Base-by-base conservation (phyloP, 2,113 vertebrate species). In the Synchiropus splendidus region DNA sequence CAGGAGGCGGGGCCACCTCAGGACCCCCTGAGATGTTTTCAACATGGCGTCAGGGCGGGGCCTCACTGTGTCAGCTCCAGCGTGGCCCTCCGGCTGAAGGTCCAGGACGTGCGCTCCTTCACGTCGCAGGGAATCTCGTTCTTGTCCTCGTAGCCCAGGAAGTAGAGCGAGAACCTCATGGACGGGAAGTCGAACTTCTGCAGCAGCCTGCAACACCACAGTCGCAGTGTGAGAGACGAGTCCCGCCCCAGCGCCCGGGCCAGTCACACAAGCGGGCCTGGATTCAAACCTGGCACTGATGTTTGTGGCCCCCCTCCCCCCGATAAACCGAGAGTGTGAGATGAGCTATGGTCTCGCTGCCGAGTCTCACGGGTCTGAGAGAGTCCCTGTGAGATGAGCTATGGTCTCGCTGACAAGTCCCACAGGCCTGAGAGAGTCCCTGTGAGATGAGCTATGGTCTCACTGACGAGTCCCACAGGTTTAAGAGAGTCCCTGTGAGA, bases 151-250 rank as follows among this genome's bases (percentile, higher is more conserved):
- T 87, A 99, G 1, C 87, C 92, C 85, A 99, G 58, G 68, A 99
- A 97, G 74, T 90, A 99, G 9, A 98, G 90, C 0, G 93, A 88
- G 75, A 98, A 99, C 16, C 87, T 92, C 92, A 96, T 96, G 42
- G 88, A 38, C 39, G 93, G 90, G 72, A 97, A 97, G 78, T 99
- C 95, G 37, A 89, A 83, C 72, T 96, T 98, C 56, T 97, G 91
- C 51, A 97, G 79, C 37, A 99, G 73, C 49, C 95, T 99, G 73
- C 38, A 45, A 58, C 33, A 70, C 64, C 6, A n/a, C n/a, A n/a
- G 18, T 11, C 9, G 12, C n/a, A n/a, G n/a, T n/a, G n/a, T n/a
- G n/a, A n/a, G 3, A 1, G 6, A 2, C 6, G 36, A 14, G n/a
- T 1, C 5, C 2, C 35, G 4, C n/a, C 1, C n/a, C 16, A 18